Evolutionary conservation across 2,888 invertebrate genomes (phyloP), one percentile per base, ranked within the genome.

Genomic region (Tetropium fuscum): DNA sequence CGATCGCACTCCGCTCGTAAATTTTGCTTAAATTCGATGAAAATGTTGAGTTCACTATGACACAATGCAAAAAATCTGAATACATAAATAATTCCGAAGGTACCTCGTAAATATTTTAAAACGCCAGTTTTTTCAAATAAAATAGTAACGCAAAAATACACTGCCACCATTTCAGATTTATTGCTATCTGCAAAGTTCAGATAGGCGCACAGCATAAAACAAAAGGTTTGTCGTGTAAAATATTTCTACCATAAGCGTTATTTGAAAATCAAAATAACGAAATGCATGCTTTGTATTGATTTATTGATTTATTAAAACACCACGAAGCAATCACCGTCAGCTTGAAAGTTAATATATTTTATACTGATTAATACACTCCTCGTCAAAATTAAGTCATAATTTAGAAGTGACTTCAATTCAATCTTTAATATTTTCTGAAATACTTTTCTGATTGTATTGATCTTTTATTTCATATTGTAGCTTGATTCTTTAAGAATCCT

Each of bases 1-100:
- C 40, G 51, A 51, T 38, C 27, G 51, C 2, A n/a, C 20, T 27
- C 0, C 27, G 40, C 27, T 40, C 51, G 51, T 51, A 51, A 51
- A 51, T 51, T 48, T 51, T 22, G 6, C 25, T 40, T 27, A 34
- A 49, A 40, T 40, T 38, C 38, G 27, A 51, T 51, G 27, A 40
- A 51, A 51, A 40, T 22, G 27, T 25, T 11, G 10, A 25, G 27
- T 51, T 27, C 40, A 16, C 11, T 51, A 11, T 10, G 27, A 51
- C 18, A 18, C 15, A 6, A 25, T 11, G 38, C 13, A 51, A 38
- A 51, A 38, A 51, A 40, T 40, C 27, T 18, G 27, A n/a, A 10
- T 51, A 40, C 40, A 51, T 36, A 36, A 36, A 48, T 51, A 40
- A n/a, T n/a, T 27, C 22, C 5, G 16, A n/a, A n/a, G n/a, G 18